Base-by-base conservation (phyloP, 2,888 invertebrate species). In the Caenorhabditis virilis region DNA sequence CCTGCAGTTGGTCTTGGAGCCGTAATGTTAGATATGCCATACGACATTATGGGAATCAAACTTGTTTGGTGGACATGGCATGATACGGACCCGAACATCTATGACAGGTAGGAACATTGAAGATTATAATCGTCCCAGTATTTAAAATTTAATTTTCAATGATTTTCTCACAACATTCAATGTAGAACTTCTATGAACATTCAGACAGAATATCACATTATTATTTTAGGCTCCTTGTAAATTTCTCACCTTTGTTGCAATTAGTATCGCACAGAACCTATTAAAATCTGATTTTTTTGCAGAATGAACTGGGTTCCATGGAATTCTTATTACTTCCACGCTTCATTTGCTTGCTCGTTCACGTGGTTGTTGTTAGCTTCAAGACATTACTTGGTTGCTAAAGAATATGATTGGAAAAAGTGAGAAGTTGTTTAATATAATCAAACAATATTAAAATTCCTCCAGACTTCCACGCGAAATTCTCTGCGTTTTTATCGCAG, bases 61-160 rank as follows among this genome's bases (percentile, higher is more conserved):
- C 89, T 89, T 82, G 85, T 91, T 16, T 91, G 91, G 85, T 91
- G 91, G 91, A 89, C 90, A 1, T 91, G 91, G 91, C 91, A 91
- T 74, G 87, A 86, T 75, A 86, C 86, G 2, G 87, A 87, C 60
- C 86, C 87, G 26, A 87, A 86, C 79, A 85, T 87, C 59, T 86
- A 82, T 68, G 73, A 76, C 27, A 38, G 63, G 63, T 60, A 6
- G 7, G 43, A 6, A 7, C 15, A 9, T 13, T 30, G 30, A 30
- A 30, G 13, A 30, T 9, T n/a, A 13, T 13, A 30, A 13, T 30
- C 13, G 30, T 30, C 30, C n/a, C n/a, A n/a, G n/a, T n/a, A n/a
- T n/a, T n/a, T n/a, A n/a, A n/a, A n/a, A n/a, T n/a, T n/a, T n/a
- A n/a, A n/a, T n/a, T n/a, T n/a, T n/a, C n/a, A n/a, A n/a, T n/a